Conservation (phyloP, 2,888 invertebrate genomes). For the Pantelozetes paolii region DNA sequence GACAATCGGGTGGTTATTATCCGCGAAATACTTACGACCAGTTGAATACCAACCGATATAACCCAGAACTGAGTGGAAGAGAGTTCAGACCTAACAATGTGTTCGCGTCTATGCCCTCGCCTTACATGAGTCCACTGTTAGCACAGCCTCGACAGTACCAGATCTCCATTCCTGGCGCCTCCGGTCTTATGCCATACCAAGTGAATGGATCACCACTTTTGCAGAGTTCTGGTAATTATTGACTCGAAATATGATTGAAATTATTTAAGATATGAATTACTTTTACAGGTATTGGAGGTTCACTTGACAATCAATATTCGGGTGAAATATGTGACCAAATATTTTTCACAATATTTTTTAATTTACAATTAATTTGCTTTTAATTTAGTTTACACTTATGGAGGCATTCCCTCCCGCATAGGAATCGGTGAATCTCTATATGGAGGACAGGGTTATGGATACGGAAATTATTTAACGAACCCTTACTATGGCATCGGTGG, state of each 20-base stretch:
- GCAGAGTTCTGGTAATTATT: conserved; percentile 9
- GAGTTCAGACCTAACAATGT: conserved; percentile 31
- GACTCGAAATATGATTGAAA: not conserved
- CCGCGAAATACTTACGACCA: conserved; percentile 4
- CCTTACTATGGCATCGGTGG: conserved; percentile 16
- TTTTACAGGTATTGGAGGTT: not conserved
- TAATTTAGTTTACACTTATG: not conserved
- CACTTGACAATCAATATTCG: not conserved
- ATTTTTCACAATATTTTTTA: too few species aligned
- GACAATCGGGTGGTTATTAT: conserved; percentile 9
- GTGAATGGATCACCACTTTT: not conserved
- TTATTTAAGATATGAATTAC: not conserved
- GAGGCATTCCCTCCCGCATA: conserved; percentile 5
- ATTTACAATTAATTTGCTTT: not conserved
- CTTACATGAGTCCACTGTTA: not conserved
- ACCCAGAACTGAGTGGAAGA: conserved; percentile 7
- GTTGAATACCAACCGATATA: not conserved
- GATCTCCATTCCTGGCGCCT: not conserved
- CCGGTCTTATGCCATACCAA: not conserved
- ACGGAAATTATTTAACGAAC: not conserved
- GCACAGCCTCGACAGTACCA: conserved; percentile 27
- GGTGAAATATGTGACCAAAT: not conserved
- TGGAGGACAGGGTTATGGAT: conserved; percentile 2
- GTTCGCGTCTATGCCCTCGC: conserved; percentile 3
- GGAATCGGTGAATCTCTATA: not conserved